A percentile compares a stretch with the other conserved stretches of the same genome.
Conservation (phyloP, 2,797 vertebrate genomes). For the Peromyscus nudipes region DNA sequence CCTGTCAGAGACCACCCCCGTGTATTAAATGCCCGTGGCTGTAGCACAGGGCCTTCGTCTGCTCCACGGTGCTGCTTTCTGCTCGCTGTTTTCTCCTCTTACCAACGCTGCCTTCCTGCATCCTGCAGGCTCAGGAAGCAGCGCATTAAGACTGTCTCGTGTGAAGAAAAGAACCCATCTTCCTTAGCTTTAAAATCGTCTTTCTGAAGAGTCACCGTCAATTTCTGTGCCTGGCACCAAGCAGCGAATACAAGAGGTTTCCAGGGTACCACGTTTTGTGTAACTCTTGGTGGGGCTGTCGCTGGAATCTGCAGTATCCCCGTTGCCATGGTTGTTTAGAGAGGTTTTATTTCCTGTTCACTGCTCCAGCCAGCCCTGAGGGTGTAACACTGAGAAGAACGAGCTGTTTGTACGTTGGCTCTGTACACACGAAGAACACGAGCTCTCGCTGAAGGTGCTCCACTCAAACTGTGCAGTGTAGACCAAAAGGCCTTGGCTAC, state of each 20-base stretch:
- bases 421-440: background rate
- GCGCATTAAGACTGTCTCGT: background rate
- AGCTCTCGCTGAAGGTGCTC: background rate
- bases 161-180: constrained; percentile 59
- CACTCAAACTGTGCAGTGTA: background rate
- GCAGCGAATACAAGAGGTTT: constrained; percentile 13
- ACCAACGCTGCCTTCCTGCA: background rate
- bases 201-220: constrained; percentile 37
- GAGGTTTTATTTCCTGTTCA: constrained; percentile 36
- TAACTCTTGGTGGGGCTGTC: background rate
- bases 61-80: background rate
- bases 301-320: constrained; percentile 21
- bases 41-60: background rate
- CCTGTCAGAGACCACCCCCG: background rate
- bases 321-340: constrained; percentile 6
- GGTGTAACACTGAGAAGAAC: background rate
- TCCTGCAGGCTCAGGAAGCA: background rate
- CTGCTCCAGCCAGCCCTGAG: background rate
- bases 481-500: background rate
- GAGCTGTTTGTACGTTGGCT: background rate
- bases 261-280: background rate
- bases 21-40: background rate
- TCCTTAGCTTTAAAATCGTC: constrained; percentile 44
- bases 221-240: constrained; percentile 15
- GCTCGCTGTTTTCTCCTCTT: constrained; percentile 6